Percentiles rank a stretch among this genome's conserved stretches.
Evolutionary conservation across 2,113 vertebrate genomes (phyloP).

Genomic region (Terrapene triunguis): DNA sequence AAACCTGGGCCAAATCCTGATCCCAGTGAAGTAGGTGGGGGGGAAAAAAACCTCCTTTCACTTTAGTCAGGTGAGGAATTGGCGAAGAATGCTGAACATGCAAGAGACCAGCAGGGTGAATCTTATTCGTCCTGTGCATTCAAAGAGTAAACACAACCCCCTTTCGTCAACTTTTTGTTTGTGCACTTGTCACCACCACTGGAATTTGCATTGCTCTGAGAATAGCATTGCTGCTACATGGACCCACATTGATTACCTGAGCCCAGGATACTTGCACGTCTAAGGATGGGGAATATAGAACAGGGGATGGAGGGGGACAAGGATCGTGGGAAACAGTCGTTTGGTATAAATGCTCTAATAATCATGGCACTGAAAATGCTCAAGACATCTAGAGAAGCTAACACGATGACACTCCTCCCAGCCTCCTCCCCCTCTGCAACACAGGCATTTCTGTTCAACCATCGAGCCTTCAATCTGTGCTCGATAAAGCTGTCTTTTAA

Average conservation of each 20-base stretch:
- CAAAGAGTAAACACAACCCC: neutral
- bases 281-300: neutral
- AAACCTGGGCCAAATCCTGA: neutral
- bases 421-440: neutral
- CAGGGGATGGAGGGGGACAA: neutral
- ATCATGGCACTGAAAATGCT: neutral
- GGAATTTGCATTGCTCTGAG: neutral
- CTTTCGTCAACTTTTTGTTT: neutral
- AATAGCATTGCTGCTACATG: neutral
- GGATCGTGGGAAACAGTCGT: neutral
- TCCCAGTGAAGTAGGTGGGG: neutral
- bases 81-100: neutral
- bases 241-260: neutral
- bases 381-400: neutral
- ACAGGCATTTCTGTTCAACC: neutral
- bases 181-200: neutral
- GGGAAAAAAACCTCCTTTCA: neutral
- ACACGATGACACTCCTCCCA: neutral
- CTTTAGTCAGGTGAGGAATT: neutral
- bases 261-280: neutral
- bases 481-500: neutral
- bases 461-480: accelerated
- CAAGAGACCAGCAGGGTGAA: neutral
- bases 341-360: neutral
- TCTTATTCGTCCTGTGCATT: neutral